Evolutionary conservation across 2,113 vertebrate species (phyloP).

Genomic region (Microcebus lehilahytsara): DNA sequence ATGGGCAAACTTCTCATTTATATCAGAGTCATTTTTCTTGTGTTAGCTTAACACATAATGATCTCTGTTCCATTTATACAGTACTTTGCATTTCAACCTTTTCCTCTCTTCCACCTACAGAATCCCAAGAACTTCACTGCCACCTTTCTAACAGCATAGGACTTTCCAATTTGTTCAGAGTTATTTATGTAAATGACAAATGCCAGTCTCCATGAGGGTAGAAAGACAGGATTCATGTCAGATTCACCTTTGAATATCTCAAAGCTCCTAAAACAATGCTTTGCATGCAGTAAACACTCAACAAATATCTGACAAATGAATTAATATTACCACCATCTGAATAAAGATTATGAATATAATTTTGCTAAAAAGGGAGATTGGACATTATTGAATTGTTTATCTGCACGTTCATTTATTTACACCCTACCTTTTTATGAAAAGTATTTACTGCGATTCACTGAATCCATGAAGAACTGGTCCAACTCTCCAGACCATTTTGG

Average conservation of each 20-base stretch:
- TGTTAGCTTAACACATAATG: background rate
- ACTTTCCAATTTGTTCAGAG: background rate
- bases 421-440: background rate
- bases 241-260: background rate
- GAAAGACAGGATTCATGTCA: background rate
- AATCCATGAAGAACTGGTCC: background rate
- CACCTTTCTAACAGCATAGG: background rate
- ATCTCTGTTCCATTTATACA: background rate
- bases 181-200: conserved; percentile 33
- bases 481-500: background rate
- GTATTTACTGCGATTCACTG: background rate
- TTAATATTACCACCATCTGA: background rate
- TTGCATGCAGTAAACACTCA: background rate
- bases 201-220: background rate
- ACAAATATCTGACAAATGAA: background rate
- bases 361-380: background rate
- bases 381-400: background rate
- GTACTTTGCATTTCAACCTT: background rate
- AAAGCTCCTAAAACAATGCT: background rate
- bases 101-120: background rate
- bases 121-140: background rate
- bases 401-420: background rate
- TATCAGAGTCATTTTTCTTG: background rate
- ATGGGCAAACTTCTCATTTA: conserved; percentile 14
- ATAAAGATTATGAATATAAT: background rate